Conservation (phyloP, 1,140 invertebrate species). For the Zaprionus gabonicus region DNA sequence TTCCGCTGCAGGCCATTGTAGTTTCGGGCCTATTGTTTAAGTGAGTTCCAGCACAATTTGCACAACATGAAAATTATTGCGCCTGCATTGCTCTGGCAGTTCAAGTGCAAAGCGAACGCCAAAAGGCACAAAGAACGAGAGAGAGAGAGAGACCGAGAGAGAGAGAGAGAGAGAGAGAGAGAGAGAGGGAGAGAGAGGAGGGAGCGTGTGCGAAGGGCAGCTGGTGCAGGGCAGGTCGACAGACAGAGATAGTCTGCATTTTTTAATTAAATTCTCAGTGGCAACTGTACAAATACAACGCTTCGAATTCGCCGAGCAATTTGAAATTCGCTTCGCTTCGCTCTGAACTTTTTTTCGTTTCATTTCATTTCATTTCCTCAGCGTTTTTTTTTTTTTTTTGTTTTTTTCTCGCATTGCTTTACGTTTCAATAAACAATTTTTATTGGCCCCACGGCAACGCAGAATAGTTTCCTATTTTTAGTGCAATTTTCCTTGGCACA, state of each 20-base stretch:
- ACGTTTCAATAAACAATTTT: constrained; percentile 57
- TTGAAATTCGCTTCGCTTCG: constrained; percentile 10
- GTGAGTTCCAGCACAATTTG: constrained; percentile 23
- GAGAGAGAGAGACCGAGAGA: neutral
- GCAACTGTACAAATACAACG: constrained; percentile 44
- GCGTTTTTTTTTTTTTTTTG: neutral
- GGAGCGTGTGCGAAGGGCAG: neutral
- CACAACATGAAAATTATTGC: constrained; percentile 50
- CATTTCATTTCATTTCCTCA: neutral
- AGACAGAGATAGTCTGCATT: constrained; percentile 30
- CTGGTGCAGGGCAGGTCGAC: constrained; percentile 23
- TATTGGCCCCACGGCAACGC: constrained; percentile 27
- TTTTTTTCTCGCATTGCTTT: constrained; percentile 21
- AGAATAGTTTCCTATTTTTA: constrained; percentile 34
- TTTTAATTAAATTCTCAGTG: constrained; percentile 46
- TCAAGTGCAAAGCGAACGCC: constrained; percentile 41
- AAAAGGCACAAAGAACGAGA: constrained; percentile 2
- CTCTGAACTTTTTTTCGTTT: constrained; percentile 3
- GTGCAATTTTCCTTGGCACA: neutral
- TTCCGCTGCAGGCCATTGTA: constrained; percentile 37
- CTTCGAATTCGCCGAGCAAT: constrained; percentile 19
- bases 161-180: neutral
- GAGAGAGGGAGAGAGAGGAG: neutral
- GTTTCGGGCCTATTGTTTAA: constrained; percentile 35
- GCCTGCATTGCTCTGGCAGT: constrained; percentile 52